A percentile compares a stretch with the other conserved stretches of the same genome.
These are phyloP conservation scores for Saguinus oedipus DNA, from an alignment of 2,797 vertebrate species.

Conservation along the genomic window DNA sequence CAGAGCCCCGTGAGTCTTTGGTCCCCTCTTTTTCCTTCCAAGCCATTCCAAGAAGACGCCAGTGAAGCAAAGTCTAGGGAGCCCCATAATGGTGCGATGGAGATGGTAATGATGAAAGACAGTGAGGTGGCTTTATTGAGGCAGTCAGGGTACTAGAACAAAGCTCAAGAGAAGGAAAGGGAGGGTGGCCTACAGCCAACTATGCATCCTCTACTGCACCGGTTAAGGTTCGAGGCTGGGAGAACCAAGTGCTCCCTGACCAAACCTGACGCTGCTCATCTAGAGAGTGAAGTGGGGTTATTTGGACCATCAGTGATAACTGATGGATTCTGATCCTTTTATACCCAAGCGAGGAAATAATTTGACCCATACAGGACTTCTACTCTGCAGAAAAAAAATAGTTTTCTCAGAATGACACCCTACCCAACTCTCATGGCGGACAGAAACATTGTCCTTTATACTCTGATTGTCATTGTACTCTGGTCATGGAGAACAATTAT, in stretches of 20 bases:
- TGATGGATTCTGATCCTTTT: neutral
- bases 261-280: neutral
- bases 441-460: neutral
- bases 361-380: neutral
- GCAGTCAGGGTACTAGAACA: neutral
- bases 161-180: neutral
- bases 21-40: neutral
- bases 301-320: neutral
- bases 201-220: neutral
- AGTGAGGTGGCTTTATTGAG: neutral
- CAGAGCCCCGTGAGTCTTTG: neutral
- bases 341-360: neutral
- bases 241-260: neutral
- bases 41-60: neutral
- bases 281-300: neutral
- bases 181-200: neutral
- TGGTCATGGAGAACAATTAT: neutral
- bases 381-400: constrained; percentile 7
- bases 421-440: neutral
- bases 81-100: neutral
- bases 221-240: no score
- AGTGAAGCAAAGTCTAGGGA: neutral
- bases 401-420: neutral
- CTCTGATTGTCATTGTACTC: neutral
- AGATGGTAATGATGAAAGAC: neutral